These are phyloP conservation scores for Sogatella furcifera DNA, from an alignment of 1,140 invertebrate species.

Conservation along the genomic window DNA sequence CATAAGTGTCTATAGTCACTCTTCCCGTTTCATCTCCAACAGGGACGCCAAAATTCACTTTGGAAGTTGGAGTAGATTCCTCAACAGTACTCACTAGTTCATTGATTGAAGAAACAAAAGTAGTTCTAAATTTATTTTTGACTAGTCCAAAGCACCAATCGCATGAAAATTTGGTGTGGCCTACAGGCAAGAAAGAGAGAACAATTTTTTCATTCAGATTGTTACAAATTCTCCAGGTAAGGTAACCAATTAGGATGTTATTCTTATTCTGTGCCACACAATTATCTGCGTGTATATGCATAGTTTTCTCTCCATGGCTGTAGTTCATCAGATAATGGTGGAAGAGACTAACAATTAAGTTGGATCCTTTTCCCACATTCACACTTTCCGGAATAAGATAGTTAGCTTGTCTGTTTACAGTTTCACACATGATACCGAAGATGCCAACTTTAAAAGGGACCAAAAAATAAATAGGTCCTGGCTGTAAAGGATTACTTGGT, in stretches of 20 bases:
- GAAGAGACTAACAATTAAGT: not conserved
- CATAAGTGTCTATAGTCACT: not conserved
- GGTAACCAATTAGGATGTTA: not conserved
- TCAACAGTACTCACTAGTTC: not conserved
- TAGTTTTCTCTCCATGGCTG: not conserved
- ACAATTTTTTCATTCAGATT: not conserved
- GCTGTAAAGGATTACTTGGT: not conserved
- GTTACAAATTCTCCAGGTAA: not conserved
- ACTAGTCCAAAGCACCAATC: not conserved
- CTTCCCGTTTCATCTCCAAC: not conserved
- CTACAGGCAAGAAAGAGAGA: not conserved
- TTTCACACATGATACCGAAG: not conserved
- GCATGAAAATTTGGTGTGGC: not conserved
- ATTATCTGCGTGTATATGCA: not conserved
- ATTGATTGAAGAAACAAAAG: not conserved
- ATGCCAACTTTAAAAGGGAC: not conserved
- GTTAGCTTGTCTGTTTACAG: not conserved
- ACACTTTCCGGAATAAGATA: not conserved
- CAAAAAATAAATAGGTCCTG: not conserved
- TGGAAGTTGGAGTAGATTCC: not conserved
- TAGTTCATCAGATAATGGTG: not conserved
- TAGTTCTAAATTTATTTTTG: not conserved
- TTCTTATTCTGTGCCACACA: not conserved
- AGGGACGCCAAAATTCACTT: not conserved
- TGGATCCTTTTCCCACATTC: not conserved